Conservation (phyloP, 2,888 invertebrate genomes). For the Orthonevra nobilis region DNA sequence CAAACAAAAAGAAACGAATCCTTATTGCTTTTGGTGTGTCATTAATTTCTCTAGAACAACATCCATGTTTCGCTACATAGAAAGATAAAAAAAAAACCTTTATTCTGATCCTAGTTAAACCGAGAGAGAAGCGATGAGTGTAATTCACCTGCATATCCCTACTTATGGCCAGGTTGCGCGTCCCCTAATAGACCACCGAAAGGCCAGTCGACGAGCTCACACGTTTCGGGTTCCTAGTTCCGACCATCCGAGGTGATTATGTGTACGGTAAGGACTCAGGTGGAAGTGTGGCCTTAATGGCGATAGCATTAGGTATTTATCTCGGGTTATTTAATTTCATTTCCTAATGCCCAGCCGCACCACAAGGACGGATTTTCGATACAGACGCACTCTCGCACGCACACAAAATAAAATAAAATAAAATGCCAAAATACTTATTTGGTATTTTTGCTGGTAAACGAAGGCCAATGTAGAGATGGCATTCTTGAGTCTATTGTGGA, state of each 20-base stretch:
- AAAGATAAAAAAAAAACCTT: not conserved
- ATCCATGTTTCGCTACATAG: not conserved
- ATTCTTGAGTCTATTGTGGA: slow-evolving; percentile 33
- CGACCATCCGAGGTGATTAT: slow-evolving; percentile 29
- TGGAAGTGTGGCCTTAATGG: slow-evolving; percentile 61
- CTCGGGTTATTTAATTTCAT: slow-evolving; percentile 66
- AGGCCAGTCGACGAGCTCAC: slow-evolving; percentile 14
- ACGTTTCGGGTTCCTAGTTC: slow-evolving; percentile 3
- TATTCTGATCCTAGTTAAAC: slow-evolving; percentile 14
- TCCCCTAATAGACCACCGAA: slow-evolving; percentile 3
- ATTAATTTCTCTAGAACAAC: slow-evolving; percentile 12
- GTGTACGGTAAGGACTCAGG: slow-evolving; percentile 47
- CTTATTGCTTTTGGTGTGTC: not conserved
- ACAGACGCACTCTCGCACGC: not conserved
- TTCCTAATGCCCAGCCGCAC: slow-evolving; percentile 52
- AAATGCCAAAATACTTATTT: no score
- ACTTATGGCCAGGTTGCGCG: not conserved
- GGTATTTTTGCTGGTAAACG: no score
- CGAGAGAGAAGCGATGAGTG: slow-evolving; percentile 9
- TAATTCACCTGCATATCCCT: slow-evolving; percentile 34
- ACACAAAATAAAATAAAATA: not conserved
- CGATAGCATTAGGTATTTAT: slow-evolving; percentile 66
- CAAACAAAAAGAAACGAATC: not conserved
- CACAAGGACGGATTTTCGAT: slow-evolving; percentile 43
- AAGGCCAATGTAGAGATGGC: slow-evolving; percentile 1